phyloP scores from a whole-genome alignment of 2,797 vertebrate species.

The Molossus alvarezi region DNA sequence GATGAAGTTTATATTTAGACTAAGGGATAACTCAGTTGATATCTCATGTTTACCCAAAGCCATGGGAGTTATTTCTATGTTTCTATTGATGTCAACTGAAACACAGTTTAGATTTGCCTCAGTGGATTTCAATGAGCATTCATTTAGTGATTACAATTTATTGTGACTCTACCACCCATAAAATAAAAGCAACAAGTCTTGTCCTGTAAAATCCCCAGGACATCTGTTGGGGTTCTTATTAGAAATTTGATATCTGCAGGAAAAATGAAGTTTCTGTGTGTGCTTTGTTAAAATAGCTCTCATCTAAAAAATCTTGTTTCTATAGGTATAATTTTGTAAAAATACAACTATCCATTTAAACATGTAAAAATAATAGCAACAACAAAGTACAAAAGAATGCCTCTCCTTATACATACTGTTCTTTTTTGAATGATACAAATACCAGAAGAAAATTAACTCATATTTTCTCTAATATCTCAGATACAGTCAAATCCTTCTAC shows the following conservation, averaged over 20 bases:
- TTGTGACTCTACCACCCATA: background rate
- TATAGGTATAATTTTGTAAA: slow-evolving; percentile 16
- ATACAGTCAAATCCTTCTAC: background rate
- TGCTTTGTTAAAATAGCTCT: slow-evolving; percentile 49
- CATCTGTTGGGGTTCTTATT: slow-evolving; percentile 1
- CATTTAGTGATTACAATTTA: background rate
- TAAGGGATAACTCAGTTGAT: background rate
- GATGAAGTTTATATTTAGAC: background rate
- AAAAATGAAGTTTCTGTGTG: background rate
- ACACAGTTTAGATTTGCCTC: background rate
- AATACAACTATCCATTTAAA: background rate
- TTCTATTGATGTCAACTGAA: background rate
- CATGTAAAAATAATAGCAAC: background rate
- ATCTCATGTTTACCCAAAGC: background rate
- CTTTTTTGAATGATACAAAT: background rate
- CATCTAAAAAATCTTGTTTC: background rate
- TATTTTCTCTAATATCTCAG: background rate
- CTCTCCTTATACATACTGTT: background rate
- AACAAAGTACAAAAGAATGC: background rate
- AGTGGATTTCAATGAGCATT: slow-evolving; percentile 3
- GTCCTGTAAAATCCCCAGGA: background rate
- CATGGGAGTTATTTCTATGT: background rate
- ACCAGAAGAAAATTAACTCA: slow-evolving; percentile 16
- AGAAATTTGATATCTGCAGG: slow-evolving; percentile 28
- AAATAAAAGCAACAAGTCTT: slow-evolving; percentile 47